Evolutionary conservation across 2,888 invertebrate genomes (phyloP), one percentile per base, ranked within the genome.

Genomic region (Polymixis flavicincta): DNA sequence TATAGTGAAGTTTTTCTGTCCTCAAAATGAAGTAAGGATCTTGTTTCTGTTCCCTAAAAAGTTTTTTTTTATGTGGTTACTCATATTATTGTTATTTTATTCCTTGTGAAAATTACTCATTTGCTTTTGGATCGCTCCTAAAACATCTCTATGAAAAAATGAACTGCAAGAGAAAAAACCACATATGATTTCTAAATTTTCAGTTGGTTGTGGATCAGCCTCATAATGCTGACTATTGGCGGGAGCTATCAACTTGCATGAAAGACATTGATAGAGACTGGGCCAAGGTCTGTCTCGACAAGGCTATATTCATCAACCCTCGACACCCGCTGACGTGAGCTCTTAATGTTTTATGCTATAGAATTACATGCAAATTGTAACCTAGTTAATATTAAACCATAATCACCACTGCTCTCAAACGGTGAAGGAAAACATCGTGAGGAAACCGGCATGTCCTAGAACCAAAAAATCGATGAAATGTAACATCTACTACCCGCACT

Each of bases 311-410:
- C 8, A 85, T 95, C 9, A 85, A 95, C 78, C 92, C 93, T 6
- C 89, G 95, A 52, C 92, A 95, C 83, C 94, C 95, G 2, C 88
- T 96, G 0, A 92, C 93, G 96, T 96, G 81, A 90, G 90, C 76
- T 57, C 55, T 65, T 60, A 14, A 22, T 42, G 9, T 54, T 52
- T 73, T 50, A 48, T 42, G n/a, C 32, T 57, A 48, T 14, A 45
- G 3, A 67, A 63, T 48, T 48, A 48, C 28, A 17, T 57, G 19
- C 7, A 28, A 17, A 28, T 28, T 28, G 8, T 28, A 57, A 25
- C 28, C 19, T 8, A 17, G 1, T 28, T 0, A 55, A 14, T 25
- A 28, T 14, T 57, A 28, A 37, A 37, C 6, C 37, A 37, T 37
- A 37, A 37, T 37, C 37, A 37, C 37, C 37, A 37, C n/a, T n/a